Evolutionary conservation across 2,888 invertebrate species (phyloP), one percentile per base, ranked within the genome.

Genomic region (Agrotis exclamationis): DNA sequence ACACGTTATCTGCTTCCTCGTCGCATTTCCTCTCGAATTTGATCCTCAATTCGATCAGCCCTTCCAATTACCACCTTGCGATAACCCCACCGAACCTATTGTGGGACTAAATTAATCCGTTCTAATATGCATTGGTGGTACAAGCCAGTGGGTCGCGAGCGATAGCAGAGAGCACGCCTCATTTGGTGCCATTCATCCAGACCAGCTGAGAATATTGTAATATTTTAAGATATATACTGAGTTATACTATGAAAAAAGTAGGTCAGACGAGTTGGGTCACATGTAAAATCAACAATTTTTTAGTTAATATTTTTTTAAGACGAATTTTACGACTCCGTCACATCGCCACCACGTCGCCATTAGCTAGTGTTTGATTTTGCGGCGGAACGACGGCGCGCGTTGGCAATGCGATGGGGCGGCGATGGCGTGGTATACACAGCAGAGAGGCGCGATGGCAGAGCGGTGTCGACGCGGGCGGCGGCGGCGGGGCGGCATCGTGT

Each of bases 111-210:
- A 79, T 79, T 63, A 57, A 64, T 69, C 60, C 57, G n/a, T 51
- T 79, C 69, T 56, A 18, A 51, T 51, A 73, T 24, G 7, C 39
- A 18, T 14, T 47, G 18, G 20, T 47, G 54, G 20, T 48, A 20
- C 80, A 54, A 72, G 48, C 57, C 80, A 80, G 20, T 80, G 80
- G 64, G 3, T 80, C 51, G 80, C 22, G 53, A 76, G 48, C 20
- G 76, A 80, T 80, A 71, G 58, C 33, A n/a, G 11, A 51, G 28
- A n/a, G 9, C 44, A 6, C 67, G 64, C 62, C 57, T 79, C 76
- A 76, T 79, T 79, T 75, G 67, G 1, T 20, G 44, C 66, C 5
- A 47, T 18, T 62, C 44, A 72, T 14, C 71, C 76, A 62, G 63
- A 16, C 71, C 76, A 62, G 66, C 44, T 28, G 6, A 65, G 39